Percentiles rank a stretch among this genome's conserved stretches.
These are phyloP conservation scores for Xylota segnis DNA, from an alignment of 2,888 invertebrate species.

Conservation along the genomic window DNA sequence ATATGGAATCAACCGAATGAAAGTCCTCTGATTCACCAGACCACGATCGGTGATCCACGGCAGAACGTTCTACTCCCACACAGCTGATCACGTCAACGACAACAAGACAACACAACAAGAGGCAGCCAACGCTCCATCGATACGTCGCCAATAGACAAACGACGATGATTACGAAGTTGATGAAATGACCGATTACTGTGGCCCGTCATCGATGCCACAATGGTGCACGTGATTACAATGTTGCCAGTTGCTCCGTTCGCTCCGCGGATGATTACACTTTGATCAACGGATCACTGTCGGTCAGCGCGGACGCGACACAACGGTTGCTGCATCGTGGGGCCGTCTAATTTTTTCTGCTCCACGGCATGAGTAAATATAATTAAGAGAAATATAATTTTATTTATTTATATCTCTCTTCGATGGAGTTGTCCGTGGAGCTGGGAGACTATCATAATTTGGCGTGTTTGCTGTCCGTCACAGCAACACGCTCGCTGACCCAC, in stretches of 20 bases:
- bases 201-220: slow-evolving; percentile 41
- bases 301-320: slow-evolving; percentile 40
- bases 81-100: not conserved
- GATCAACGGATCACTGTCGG: slow-evolving; percentile 42
- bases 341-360: slow-evolving; percentile 13
- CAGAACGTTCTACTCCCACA: slow-evolving; percentile 32
- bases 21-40: slow-evolving; percentile 64
- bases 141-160: slow-evolving; percentile 46
- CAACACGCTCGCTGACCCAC: slow-evolving; percentile 68
- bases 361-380: slow-evolving; percentile 54
- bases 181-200: slow-evolving; percentile 60
- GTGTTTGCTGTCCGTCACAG: slow-evolving; percentile 56
- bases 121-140: slow-evolving; percentile 15
- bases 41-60: not conserved
- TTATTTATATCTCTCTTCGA: slow-evolving; percentile 54
- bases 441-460: slow-evolving; percentile 51
- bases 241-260: slow-evolving; percentile 7
- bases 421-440: slow-evolving; percentile 13
- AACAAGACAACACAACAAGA: not conserved
- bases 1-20: slow-evolving; percentile 63
- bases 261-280: slow-evolving; percentile 57
- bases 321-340: slow-evolving; percentile 6
- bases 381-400: slow-evolving; percentile 65
- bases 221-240: slow-evolving; percentile 66
- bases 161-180: slow-evolving; percentile 46